Evolutionary conservation across 1,140 invertebrate genomes (phyloP), one percentile per base, ranked within the genome.

Genomic region (Orussus abietinus): DNA sequence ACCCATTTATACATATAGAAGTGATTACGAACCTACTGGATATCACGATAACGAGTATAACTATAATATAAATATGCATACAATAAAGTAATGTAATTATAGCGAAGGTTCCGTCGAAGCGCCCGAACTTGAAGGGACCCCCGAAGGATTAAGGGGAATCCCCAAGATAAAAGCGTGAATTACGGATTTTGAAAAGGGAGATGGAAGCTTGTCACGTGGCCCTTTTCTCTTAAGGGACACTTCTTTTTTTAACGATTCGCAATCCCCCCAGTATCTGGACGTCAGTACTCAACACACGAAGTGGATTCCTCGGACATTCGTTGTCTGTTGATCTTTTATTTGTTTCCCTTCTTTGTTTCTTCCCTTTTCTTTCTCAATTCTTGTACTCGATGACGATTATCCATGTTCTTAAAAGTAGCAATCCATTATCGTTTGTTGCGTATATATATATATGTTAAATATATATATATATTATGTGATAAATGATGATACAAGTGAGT

Each of bases 381-480:
- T 25, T n/a, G 6, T 25, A 6, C n/a, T 25, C 22, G 6, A 7
- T n/a, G 6, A 7, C 22, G 6, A 34, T 45, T 51, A 41, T 51
- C 31, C 41, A 51, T 41, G 32, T 55, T 42, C 38, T 21, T 35
- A n/a, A n/a, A n/a, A 47, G 40, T 59, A n/a, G 38, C 45, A 51
- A 59, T 42, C 50, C 42, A 51, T 42, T 45, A 46, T 57, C 49
- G 36, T 54, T 55, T 45, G 48, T 45, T 37, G 51, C 55, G 55
- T 64, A 62, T 57, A n/a, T n/a, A n/a, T n/a, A n/a, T n/a, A n/a
- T n/a, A n/a, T n/a, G n/a, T n/a, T n/a, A n/a, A n/a, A n/a, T n/a
- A n/a, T n/a, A n/a, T n/a, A n/a, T n/a, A n/a, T 53, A 62, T 48
- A 55, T 55, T 66, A 64, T 64, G 64, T 69, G 60, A 69, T 67